Evolutionary conservation across 1,140 invertebrate species (phyloP), one percentile per base, ranked within the genome.

Genomic region (Papilio xuthus): DNA sequence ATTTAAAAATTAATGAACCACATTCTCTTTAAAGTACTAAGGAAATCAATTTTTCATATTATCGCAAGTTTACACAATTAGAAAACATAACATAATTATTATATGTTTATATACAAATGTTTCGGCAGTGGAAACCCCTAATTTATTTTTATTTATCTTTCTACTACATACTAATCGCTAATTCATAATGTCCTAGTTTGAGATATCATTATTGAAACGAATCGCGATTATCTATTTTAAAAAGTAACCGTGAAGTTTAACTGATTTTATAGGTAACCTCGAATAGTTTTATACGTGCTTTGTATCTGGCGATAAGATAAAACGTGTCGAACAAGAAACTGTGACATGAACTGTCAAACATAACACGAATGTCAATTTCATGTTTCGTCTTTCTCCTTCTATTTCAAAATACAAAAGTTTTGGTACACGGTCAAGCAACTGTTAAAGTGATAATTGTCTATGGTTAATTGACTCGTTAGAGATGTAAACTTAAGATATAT

Each of bases 181-280:
- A n/a, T n/a, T n/a, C n/a, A n/a, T n/a, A n/a, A n/a, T n/a, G n/a
- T n/a, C n/a, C n/a, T n/a, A n/a, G n/a, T n/a, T n/a, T n/a, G n/a
- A 37, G 32, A 37, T 37, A 37, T 4, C 32, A 37, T 37, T 37
- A 37, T 37, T 37, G 32, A 37, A 37, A 32, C 32, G 6, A 32
- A 47, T 4, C 10, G 13, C 23, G 3, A 63, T 63, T 63, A 63
- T 28, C 72, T 75, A 12, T 70, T 75, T 75, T 75, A 42, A 75
- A 79, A 75, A 67, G 41, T 23, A 23, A 44, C 32, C 20, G 44
- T 73, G 18, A 70, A 53, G 72, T 70, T 70, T 15, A 32, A 67
- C 28, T 74, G 9, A n/a, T 74, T 70, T 79, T 75, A 79, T 75
- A 28, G 23, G 13, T 67, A 23, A 15, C 23, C 26, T 67, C 12